Base-by-base conservation (phyloP, 2,113 vertebrate genomes). In the Austrofundulus limnaeus region DNA sequence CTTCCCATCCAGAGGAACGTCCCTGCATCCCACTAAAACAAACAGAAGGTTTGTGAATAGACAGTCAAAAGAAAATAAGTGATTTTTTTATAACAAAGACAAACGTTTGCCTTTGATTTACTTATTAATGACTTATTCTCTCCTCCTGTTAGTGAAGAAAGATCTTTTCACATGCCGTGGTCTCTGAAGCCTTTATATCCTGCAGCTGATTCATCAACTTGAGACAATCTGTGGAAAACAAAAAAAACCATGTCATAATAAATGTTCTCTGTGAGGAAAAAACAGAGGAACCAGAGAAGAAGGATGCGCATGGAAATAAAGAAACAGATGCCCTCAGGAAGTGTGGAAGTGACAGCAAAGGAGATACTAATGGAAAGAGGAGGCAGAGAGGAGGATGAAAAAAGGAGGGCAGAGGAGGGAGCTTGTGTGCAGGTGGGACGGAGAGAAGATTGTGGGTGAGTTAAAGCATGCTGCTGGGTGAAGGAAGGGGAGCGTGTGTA, bases 311-410 rank as follows among this genome's bases (percentile, higher is more conserved):
- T 71, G 11, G 28, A 28, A 9, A 24, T 66, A 61, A 55, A 31
- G 38, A 70, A 56, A 61, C 8, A 54, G 58, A 68, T 81, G 61
- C 78, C 81, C 69, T 67, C 42, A 72, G 78, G 85, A 83, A 71
- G 25, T 71, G 43, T 71, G 57, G 47, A 82, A 77, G 76, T 86
- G 83, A 83, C 80, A 82, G 69, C 46, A 56, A 71, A 72, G 79
- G 59, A 69, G 82, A 81, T 70, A 56, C 48, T 62, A 51, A 70
- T 53, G 55, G 34, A 58, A 21, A 46, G 61, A 65, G 39, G 51
- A 56, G 60, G 24, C 16, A 58, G 20, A 20, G 51, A 14, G 57
- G 19, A n/a, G 48, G 57, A 46, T 31, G 58, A 48, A 15, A n/a
- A n/a, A n/a, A n/a, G 45, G 61, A 31, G 43, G 46, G 19, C 19